These are phyloP conservation scores for Alca torda DNA, from an alignment of 2,797 vertebrate genomes.

Conservation along the genomic window DNA sequence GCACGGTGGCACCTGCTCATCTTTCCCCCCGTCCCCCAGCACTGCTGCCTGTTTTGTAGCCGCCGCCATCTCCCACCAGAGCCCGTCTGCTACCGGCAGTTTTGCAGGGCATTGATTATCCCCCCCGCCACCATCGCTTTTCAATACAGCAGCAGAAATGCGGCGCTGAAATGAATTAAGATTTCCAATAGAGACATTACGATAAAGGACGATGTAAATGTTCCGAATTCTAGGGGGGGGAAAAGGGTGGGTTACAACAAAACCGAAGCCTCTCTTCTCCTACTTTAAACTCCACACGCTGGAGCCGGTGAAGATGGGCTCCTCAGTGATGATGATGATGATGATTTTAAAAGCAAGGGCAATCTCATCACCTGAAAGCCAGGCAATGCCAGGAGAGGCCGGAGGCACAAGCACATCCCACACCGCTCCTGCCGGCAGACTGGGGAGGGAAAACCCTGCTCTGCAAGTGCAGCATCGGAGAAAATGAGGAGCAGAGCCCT, in stretches of 20 bases:
- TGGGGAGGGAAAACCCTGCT: neutral
- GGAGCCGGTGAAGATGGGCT: neutral
- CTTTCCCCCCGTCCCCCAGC: no score
- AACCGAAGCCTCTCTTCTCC: neutral
- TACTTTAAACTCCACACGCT: no score
- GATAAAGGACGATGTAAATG: neutral
- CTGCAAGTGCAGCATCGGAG: neutral
- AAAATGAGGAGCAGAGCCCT: neutral
- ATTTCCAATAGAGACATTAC: neutral
- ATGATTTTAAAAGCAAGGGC: neutral
- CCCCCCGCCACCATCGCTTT: no score
- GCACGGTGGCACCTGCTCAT: no score
- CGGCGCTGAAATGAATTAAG: neutral
- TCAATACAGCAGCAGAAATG: neutral
- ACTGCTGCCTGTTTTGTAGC: no score
- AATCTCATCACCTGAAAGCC: neutral
- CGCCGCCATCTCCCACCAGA: neutral
- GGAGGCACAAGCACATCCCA: neutral
- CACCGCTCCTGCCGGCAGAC: neutral
- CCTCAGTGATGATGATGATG: neutral
- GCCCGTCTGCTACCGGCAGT: neutral
- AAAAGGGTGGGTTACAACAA: neutral
- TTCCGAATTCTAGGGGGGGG: neutral
- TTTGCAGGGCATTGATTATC: neutral
- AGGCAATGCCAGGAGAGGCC: neutral